These are phyloP conservation scores for Syngnathus rostellatus DNA, from an alignment of 2,797 vertebrate species.

Conservation along the genomic window DNA sequence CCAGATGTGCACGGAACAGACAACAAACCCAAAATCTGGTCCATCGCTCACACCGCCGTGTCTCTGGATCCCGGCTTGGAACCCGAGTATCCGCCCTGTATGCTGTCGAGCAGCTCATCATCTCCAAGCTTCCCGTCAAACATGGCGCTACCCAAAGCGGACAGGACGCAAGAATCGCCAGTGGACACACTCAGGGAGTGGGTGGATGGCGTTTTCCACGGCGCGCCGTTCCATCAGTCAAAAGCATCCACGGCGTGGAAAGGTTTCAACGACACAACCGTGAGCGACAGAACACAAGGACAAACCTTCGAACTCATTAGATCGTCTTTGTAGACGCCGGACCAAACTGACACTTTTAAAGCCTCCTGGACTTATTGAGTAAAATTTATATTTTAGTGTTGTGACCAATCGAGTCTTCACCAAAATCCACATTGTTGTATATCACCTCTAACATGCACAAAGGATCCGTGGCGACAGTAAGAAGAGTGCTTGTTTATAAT, in stretches of 20 bases:
- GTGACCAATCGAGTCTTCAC: conserved; percentile 27
- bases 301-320: conserved; percentile 67
- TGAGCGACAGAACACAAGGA: conserved; percentile 69
- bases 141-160: conserved; percentile 55
- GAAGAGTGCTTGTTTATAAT: background rate
- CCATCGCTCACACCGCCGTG: conserved; percentile 88
- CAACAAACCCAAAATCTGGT: conserved; percentile 94
- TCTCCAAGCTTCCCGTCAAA: conserved; percentile 59
- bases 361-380: conserved; percentile 27
- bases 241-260: conserved; percentile 79
- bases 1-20: conserved; percentile 69
- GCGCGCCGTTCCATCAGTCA: conserved; percentile 80
- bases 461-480: too few relatives aligned
- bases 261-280: conserved; percentile 60
- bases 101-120: conserved; percentile 71
- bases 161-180: conserved; percentile 82
- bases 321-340: conserved; percentile 39
- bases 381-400: conserved; percentile 29
- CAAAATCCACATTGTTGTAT: conserved; percentile 9
- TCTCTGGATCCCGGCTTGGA: conserved; percentile 69
- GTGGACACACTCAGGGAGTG: conserved; percentile 93
- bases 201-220: conserved; percentile 96
- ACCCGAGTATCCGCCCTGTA: conserved; percentile 84
- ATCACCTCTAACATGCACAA: background rate
- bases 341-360: background rate